A percentile compares a stretch with the other conserved stretches of the same genome.
Evolutionary conservation across 2,797 vertebrate genomes (phyloP).

Genomic region (Xenops minutus): DNA sequence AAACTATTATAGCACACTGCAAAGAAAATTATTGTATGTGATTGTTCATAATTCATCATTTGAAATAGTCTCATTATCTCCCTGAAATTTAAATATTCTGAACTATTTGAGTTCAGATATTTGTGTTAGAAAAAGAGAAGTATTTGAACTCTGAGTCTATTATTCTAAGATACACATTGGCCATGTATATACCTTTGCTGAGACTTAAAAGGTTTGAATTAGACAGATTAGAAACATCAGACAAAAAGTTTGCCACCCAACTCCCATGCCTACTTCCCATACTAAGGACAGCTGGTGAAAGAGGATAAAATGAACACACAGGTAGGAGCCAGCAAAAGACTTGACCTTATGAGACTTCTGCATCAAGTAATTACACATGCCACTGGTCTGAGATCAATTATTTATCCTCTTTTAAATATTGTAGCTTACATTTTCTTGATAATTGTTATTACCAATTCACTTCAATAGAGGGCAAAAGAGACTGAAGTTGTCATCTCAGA

Average conservation of each 20-base stretch:
- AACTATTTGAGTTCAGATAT: not conserved
- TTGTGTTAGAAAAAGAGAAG: not conserved
- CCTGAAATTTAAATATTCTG: not conserved
- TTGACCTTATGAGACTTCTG: not conserved
- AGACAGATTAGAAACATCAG: constrained; percentile 4
- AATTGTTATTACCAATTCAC: constrained; percentile 65
- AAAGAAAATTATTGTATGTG: not conserved
- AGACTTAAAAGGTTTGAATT: constrained; percentile 2
- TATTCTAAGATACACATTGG: not conserved
- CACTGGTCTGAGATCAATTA: constrained; percentile 47
- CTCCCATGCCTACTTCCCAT: not conserved
- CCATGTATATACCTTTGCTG: not conserved
- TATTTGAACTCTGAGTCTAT: not conserved
- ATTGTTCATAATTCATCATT: not conserved
- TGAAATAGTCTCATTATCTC: not conserved
- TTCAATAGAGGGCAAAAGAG: constrained; percentile 76
- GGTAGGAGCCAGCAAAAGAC: not conserved
- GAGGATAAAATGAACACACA: not conserved
- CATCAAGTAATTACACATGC: constrained; percentile 52
- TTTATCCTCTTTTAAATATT: constrained; percentile 32
- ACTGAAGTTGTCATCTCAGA: constrained; percentile 55
- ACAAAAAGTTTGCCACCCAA: not conserved
- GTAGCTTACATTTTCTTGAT: constrained; percentile 27
- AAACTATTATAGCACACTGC: not conserved
- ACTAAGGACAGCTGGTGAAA: not conserved